Base-by-base conservation (phyloP, 2,888 invertebrate genomes). In the Entomobrya multifasciata region DNA sequence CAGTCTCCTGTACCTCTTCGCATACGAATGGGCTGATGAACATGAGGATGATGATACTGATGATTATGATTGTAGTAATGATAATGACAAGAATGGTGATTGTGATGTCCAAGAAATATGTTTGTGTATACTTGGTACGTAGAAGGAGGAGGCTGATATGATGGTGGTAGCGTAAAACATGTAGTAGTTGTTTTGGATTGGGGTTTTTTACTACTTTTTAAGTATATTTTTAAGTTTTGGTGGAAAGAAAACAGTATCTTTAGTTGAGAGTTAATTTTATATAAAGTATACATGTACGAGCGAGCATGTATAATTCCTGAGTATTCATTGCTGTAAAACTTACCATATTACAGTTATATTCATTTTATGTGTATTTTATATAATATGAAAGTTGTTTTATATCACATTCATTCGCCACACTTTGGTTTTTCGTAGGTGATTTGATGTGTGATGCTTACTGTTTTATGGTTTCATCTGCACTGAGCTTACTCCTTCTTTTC, bases 11-110 rank as follows among this genome's bases (percentile, higher is more conserved):
- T 88, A 79, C 70, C 49, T 77, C 57, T 44, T 65, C 82, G 89
- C 89, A 89, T 89, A 89, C 89, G 89, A 89, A 89, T 89, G 86
- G 89, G 52, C 86, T 87, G 88, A 87, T 87, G 87, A 88, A 77
- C 86, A 70, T 77, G 77, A 84, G 36, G 52, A 83, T 44, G 65
- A 84, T 76, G 72, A 70, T 86, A 65, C 57, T 67, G 78, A 85
- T 84, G 60, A 83, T 83, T 86, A 86, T 86, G 86, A 86, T 86
- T 86, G 86, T 86, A 74, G 79, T 86, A 86, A 86, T 86, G 86
- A 86, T 86, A 86, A 86, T 86, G 86, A 86, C 86, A 86, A 86
- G 86, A 86, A 86, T 79, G 86, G 80, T 86, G 86, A 86, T 86
- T 86, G 86, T 86, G 86, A 79, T 79, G 86, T 86, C 86, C 81